Conservation (phyloP, 2,797 vertebrate genomes). For the Strix occidentalis region DNA sequence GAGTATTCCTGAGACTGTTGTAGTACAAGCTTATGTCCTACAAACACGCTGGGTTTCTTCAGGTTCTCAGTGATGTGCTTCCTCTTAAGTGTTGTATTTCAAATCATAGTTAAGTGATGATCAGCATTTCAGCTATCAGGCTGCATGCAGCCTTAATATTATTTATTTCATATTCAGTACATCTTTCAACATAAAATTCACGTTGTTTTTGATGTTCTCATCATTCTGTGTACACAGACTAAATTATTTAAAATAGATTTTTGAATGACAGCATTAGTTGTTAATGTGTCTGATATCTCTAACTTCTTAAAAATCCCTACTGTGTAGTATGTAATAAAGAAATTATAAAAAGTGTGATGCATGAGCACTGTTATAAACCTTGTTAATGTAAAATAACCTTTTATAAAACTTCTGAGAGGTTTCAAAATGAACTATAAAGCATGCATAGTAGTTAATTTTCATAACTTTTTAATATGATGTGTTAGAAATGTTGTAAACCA, state of each 20-base stretch:
- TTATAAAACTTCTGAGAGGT: slow-evolving; percentile 64
- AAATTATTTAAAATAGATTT: slow-evolving; percentile 37
- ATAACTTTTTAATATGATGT: slow-evolving; percentile 76
- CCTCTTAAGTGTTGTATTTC: not conserved
- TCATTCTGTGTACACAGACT: slow-evolving; percentile 20
- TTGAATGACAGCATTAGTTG: slow-evolving; percentile 25
- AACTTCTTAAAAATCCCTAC: slow-evolving; percentile 49
- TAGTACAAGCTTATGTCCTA: not conserved
- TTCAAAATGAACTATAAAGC: slow-evolving; percentile 68
- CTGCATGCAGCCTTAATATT: not conserved
- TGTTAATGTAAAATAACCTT: slow-evolving; percentile 71
- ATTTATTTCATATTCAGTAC: slow-evolving; percentile 3
- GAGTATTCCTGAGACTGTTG: not conserved
- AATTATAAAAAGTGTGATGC: slow-evolving; percentile 53
- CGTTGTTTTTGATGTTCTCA: slow-evolving; percentile 20
- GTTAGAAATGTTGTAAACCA: slow-evolving; percentile 75
- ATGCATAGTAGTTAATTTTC: slow-evolving; percentile 74
- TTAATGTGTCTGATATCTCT: slow-evolving; percentile 49
- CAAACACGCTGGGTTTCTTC: not conserved
- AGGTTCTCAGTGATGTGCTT: not conserved
- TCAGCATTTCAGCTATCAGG: not conserved
- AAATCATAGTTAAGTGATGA: not conserved
- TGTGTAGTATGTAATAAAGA: slow-evolving; percentile 44
- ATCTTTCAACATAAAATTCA: slow-evolving; percentile 8
- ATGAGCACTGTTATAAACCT: slow-evolving; percentile 51